Evolutionary conservation across 1,140 invertebrate genomes (phyloP), one percentile per base, ranked within the genome.

Genomic region (Chironomus tepperi): DNA sequence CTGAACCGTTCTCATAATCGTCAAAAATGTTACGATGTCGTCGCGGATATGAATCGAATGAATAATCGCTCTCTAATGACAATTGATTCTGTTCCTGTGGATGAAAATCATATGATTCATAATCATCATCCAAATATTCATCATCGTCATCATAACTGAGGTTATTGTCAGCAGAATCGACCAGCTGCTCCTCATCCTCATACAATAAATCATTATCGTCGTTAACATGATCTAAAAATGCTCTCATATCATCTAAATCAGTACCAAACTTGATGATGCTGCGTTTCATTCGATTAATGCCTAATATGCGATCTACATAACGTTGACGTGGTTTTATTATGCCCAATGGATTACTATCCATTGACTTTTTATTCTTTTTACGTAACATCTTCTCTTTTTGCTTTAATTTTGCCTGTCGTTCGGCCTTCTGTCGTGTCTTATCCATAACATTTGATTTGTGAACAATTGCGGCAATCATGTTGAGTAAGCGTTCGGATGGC

Each of bases 211-310:
- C 47, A 15, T 57, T 57, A n/a, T 57, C 47, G 6, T 70, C 9
- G 19, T 70, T 70, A 18, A 19, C 65, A 18, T 70, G 65, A 70
- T 70, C 19, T 7, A 70, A 18, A 18, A 70, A 19, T 19, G 65
- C 65, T 70, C 18, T 70, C 65, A 70, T 70, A 19, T 70, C 65
- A 3, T 9, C 16, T 19, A 70, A 21, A 70, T 70, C 65, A 7
- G 16, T 70, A 16, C 65, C 65, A 18, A 70, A 70, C 9, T 21
- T 70, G 65, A 70, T 70, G 65, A 70, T 18, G 18, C 65, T 70
- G 65, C 65, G 65, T 70, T 70, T 70, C 65, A 70, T 70, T 18
- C 65, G 65, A 70, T 70, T 70, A 18, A 18, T 70, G 19, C 19
- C 18, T 19, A 70, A 70, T 19, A 70, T 21, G 19, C 65, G 65